Evolutionary conservation across 2,113 vertebrate species (phyloP).

Genomic region (Mellivora capensis): DNA sequence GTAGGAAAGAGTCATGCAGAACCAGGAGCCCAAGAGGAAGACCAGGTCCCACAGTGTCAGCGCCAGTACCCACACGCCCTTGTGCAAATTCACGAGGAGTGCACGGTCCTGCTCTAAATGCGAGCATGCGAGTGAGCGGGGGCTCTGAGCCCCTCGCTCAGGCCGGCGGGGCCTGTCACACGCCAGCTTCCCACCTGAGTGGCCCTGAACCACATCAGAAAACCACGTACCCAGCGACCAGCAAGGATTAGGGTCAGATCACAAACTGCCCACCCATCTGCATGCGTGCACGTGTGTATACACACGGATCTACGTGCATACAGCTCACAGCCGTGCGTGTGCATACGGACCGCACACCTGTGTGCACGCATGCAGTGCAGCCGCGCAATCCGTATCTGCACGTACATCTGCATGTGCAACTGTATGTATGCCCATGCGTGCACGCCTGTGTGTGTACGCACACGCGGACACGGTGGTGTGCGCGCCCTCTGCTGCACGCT

Average conservation of each 20-base stretch:
- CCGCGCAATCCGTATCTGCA: too few species aligned
- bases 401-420: too few species aligned
- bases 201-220: not conserved
- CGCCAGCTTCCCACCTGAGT: not conserved
- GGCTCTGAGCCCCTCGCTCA: not conserved
- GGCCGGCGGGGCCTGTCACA: not conserved
- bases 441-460: too few species aligned
- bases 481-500: not conserved
- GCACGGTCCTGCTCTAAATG: not conserved
- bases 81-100: accelerated
- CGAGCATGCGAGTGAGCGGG: not conserved
- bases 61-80: accelerated
- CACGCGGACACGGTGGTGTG: accelerated
- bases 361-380: too few species aligned
- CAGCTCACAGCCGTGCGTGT: not conserved
- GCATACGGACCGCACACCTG: not conserved
- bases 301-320: too few species aligned
- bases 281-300: accelerated
- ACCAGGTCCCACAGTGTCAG: not conserved
- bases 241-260: not conserved
- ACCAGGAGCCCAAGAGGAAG: not conserved
- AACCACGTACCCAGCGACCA: accelerated
- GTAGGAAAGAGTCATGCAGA: not conserved
- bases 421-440: too few species aligned
- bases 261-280: accelerated